A percentile compares a stretch with the other conserved stretches of the same genome.
phyloP scores from a whole-genome alignment of 2,797 vertebrate species.

The Acropternis orthonyx region DNA sequence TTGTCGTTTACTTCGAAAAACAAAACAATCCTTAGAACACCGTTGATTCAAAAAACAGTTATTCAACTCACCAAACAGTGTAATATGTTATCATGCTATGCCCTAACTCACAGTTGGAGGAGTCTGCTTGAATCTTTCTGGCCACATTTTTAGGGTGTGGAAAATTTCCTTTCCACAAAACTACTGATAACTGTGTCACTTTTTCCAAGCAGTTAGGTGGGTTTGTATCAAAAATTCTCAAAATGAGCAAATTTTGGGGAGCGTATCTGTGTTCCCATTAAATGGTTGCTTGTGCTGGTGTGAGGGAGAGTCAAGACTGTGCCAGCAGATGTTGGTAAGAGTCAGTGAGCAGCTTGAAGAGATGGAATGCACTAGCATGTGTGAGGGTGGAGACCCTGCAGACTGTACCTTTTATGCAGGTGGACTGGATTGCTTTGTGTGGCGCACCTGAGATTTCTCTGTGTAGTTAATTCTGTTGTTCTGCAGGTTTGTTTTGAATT shows the following conservation, averaged over 20 bases:
- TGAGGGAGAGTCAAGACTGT: accelerated
- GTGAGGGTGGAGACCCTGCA: accelerated
- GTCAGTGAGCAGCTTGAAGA: background rate
- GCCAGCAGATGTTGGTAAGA: background rate
- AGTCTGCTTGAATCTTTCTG: background rate
- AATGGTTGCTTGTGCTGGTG: background rate
- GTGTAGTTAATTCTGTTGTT: background rate
- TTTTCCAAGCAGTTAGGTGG: background rate
- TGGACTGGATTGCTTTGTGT: background rate
- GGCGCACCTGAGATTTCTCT: accelerated
- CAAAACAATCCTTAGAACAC: background rate
- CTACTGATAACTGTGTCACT: background rate
- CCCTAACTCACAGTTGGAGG: background rate
- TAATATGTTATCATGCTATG: background rate
- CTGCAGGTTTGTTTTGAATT: background rate
- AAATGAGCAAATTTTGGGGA: background rate
- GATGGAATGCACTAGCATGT: accelerated
- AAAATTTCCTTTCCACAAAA: background rate
- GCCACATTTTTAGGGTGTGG: background rate
- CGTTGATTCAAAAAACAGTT: background rate
- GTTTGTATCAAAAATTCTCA: background rate
- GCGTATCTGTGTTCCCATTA: accelerated
- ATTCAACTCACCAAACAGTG: background rate
- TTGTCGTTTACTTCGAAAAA: background rate
- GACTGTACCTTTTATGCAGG: background rate